phyloP scores from a whole-genome alignment of 2,113 vertebrate species.

The Ardeotis arabs region DNA sequence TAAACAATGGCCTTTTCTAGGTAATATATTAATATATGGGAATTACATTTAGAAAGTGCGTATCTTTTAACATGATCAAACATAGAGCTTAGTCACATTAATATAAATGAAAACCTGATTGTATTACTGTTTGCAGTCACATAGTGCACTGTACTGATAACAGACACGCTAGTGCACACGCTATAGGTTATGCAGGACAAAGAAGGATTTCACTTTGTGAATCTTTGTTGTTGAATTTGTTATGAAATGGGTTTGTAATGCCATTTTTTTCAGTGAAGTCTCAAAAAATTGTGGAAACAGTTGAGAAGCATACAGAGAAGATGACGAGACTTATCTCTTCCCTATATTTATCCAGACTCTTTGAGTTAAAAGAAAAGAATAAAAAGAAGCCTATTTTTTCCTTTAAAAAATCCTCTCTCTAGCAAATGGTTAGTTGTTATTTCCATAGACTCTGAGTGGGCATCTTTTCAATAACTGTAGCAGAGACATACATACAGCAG shows the following conservation, averaged over 20 bases:
- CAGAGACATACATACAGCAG: not conserved
- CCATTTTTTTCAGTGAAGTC: not conserved
- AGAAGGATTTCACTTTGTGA: constrained; percentile 37
- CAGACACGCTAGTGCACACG: not conserved
- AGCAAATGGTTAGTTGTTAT: not conserved
- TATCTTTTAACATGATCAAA: constrained; percentile 74
- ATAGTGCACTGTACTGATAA: constrained; percentile 48
- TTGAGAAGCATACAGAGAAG: not conserved
- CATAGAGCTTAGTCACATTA: constrained; percentile 69
- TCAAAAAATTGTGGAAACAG: not conserved
- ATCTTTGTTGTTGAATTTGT: constrained; percentile 15
- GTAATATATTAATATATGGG: constrained; percentile 73
- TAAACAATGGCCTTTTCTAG: constrained; percentile 69
- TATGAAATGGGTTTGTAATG: not conserved
- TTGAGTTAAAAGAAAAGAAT: not conserved
- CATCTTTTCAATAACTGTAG: not conserved
- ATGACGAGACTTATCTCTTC: not conserved
- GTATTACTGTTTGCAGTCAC: constrained; percentile 45
- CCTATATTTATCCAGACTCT: not conserved
- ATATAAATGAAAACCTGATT: constrained; percentile 75
- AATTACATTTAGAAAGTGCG: constrained; percentile 65
- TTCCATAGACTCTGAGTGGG: not conserved
- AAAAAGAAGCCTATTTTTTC: not conserved
- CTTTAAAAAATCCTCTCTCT: not conserved
- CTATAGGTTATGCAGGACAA: constrained; percentile 68